Base-by-base conservation (phyloP, 2,888 invertebrate genomes). In the Protula sp. region DNA sequence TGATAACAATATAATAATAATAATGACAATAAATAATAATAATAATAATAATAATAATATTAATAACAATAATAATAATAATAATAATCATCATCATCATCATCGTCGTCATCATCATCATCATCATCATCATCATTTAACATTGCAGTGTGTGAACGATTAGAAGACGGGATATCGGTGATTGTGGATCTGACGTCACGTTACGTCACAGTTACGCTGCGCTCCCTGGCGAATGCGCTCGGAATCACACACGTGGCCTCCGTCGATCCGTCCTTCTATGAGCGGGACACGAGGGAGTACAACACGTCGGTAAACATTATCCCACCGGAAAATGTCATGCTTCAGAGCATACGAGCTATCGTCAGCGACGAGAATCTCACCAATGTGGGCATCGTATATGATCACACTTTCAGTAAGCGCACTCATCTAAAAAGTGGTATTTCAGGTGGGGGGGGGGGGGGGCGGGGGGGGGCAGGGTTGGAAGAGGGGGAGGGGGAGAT, bases 381-480 rank as follows among this genome's bases (percentile, higher is more conserved):
- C 2, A 93, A 92, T 76, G 92, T 93, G 19, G 94, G 92, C 3
- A 90, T 97, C 54, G 85, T 97, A 52, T 94, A 91, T 77, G 94
- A 97, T 74, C 87, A 89, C 28, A 87, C 87, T 47, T 94, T 92
- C 76, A 88, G 91, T 91, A 79, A 74, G 85, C 77, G 3, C 22
- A 50, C 50, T 45, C 9, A 19, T 14, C 45, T 45, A 14, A 45
- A 45, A 14, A 9, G 19, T 14, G 19, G n/a, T n/a, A n/a, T n/a
- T n/a, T n/a, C n/a, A n/a, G n/a, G n/a, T n/a, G n/a, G n/a, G n/a
- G n/a, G n/a, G n/a, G n/a, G n/a, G n/a, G n/a, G n/a, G n/a, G n/a
- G n/a, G n/a, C n/a, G n/a, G n/a, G n/a, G n/a, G n/a, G n/a, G n/a
- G n/a, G n/a, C n/a, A n/a, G n/a, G n/a, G n/a, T n/a, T n/a, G n/a